Conservation (phyloP, 1,140 invertebrate species). For the Drosophila sturtevanti region DNA sequence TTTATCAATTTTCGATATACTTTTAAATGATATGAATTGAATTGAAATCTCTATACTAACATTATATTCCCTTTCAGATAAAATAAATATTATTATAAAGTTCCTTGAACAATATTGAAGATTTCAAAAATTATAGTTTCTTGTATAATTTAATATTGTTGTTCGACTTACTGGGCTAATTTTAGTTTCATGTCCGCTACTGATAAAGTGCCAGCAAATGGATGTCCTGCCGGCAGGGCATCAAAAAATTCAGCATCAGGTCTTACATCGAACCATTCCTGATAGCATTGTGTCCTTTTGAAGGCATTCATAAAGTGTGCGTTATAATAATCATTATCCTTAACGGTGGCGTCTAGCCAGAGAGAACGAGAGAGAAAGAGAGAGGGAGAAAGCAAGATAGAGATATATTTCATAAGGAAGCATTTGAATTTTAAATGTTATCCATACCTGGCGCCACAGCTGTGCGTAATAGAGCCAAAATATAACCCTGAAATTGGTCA, state of each 20-base stretch:
- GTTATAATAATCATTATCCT: slow-evolving; percentile 95
- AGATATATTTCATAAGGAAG: background rate
- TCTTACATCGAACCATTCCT: slow-evolving; percentile 89
- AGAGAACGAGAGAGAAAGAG: no score
- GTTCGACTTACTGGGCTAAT: slow-evolving; percentile 90
- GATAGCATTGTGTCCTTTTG: slow-evolving; percentile 94
- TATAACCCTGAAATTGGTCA: slow-evolving; percentile 96
- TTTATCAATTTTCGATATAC: no score
- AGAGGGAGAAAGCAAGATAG: no score
- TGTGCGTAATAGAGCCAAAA: slow-evolving; percentile 93
- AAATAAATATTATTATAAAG: no score
- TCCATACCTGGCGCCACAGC: slow-evolving; percentile 88
- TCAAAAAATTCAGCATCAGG: slow-evolving; percentile 85
- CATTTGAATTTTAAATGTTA: background rate
- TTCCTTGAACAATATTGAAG: no score
- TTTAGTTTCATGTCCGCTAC: slow-evolving; percentile 97
- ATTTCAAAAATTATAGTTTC: no score
- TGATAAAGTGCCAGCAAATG: slow-evolving; percentile 85
- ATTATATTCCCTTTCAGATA: no score
- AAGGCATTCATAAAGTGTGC: slow-evolving; percentile 92
- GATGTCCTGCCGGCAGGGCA: slow-evolving; percentile 50
- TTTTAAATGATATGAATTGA: no score
- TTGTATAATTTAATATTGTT: no score
- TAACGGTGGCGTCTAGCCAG: slow-evolving; percentile 84
- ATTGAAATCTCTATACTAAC: no score